phyloP scores from a whole-genome alignment of 2,113 vertebrate species.

The Variabilichromis moorii region DNA sequence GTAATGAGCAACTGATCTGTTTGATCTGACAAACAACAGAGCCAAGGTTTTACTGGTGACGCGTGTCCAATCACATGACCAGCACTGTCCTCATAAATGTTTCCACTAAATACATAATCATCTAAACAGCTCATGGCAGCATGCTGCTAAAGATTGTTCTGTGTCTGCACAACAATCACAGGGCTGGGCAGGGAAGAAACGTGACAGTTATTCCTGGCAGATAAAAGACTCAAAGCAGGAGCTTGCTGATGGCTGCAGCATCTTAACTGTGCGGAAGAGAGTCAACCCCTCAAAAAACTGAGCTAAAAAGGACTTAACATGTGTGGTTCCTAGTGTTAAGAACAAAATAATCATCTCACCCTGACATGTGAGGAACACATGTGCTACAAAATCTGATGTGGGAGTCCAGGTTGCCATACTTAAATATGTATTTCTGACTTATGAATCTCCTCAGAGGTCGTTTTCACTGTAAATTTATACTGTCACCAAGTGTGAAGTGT shows the following conservation, averaged over 20 bases:
- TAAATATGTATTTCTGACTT: background rate
- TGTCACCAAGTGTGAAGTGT: background rate
- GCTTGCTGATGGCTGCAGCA: slow-evolving; percentile 68
- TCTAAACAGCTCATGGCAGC: slow-evolving; percentile 1
- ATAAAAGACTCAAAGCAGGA: slow-evolving; percentile 53
- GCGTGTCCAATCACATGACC: background rate
- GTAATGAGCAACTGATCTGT: background rate
- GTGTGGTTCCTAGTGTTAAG: background rate
- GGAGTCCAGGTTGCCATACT: background rate
- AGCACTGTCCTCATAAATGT: slow-evolving; percentile 23
- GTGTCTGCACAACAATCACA: slow-evolving; percentile 54
- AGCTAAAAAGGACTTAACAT: background rate
- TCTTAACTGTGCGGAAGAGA: slow-evolving; percentile 29
- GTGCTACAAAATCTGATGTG: slow-evolving; percentile 44
- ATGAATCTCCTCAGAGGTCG: background rate
- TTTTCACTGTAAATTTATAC: background rate
- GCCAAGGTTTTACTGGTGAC: background rate
- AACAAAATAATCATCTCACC: slow-evolving; percentile 10
- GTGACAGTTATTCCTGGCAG: slow-evolving; percentile 73
- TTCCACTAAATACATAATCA: slow-evolving; percentile 32
- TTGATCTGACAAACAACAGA: background rate
- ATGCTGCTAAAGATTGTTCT: slow-evolving; percentile 40
- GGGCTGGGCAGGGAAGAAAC: slow-evolving; percentile 55
- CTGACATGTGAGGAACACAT: slow-evolving; percentile 42
- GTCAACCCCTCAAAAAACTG: background rate